These are phyloP conservation scores for Chlorodrepanis virens DNA, from an alignment of 2,113 vertebrate species.

Conservation along the genomic window DNA sequence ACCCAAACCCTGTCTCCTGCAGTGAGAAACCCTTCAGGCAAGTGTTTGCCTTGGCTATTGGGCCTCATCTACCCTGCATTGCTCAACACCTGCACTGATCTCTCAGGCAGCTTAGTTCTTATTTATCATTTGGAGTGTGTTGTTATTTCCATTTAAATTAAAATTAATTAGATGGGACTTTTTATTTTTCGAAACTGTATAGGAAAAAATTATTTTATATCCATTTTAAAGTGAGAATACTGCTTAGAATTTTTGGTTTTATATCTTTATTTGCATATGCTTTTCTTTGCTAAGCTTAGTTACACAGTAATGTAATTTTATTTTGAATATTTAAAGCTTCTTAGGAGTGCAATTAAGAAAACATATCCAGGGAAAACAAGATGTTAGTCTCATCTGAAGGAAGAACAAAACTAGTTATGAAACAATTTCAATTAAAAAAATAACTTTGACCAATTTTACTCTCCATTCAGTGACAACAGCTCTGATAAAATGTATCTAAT, in stretches of 20 bases:
- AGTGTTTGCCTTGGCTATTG: not conserved
- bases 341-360: not conserved
- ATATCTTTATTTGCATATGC: not conserved
- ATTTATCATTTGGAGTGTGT: not conserved
- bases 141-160: not conserved
- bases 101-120: not conserved
- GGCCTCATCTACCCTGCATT: not conserved
- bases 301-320: not conserved
- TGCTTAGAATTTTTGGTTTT: not conserved
- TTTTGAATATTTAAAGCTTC: not conserved
- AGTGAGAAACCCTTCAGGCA: not conserved
- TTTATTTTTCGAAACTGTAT: not conserved
- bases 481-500: conserved; percentile 50
- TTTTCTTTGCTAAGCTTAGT: not conserved
- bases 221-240: not conserved
- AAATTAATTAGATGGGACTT: not conserved
- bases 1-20: not conserved
- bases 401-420: not conserved
- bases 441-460: not conserved
- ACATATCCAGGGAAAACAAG: not conserved
- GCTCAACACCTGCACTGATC: not conserved
- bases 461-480: conserved; percentile 13
- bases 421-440: not conserved
- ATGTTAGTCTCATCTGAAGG: not conserved
- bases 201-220: not conserved